Base-by-base conservation (phyloP, 2,797 vertebrate genomes). In the Choloepus didactylus region DNA sequence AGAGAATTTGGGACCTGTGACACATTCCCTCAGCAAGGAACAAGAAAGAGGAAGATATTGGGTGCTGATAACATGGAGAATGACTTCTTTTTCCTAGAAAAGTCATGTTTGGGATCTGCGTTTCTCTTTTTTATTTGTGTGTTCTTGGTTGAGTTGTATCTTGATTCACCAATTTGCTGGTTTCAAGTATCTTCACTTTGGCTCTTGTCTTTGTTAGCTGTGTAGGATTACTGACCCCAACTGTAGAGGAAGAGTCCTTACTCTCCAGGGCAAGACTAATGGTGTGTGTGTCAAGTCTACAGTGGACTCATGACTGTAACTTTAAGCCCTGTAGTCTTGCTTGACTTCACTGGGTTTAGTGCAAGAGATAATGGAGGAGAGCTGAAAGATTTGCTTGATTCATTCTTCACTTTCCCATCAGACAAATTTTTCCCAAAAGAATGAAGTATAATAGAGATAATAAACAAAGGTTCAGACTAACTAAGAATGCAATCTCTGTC, bases 351-450 rank as follows among this genome's bases (percentile, higher is more conserved):
- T 64, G 7, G 51, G 5, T 80, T 81, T 79, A 82, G 21, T 67
- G 23, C 4, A 69, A 64, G 66, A 81, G 38, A 62, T 41, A 75
- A 84, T 91, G 91, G 64, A 93, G 19, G 59, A 96, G 21, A 83
- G 15, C 51, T 84, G 59, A 67, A 76, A 66, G 31, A 62, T 70
- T 41, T 49, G 5, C 10, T 12, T 49, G n/a, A 51, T 44, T 92
- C 9, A 35, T 49, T 44, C 38, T 77, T 38, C 16, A 77, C 72
- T 91, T 54, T 90, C 10, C 25, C 23, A 29, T 35, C 5, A 60
- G 23, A 70, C 5, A 38, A 4, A 75, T 49, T 93, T 87, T 56
- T 62, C 49, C 59, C 18, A n/a, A 92, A 86, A 84, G 3, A 16
- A 76, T 62, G 70, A 90, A 31, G 2, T 9, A 11, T 79, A 46